phyloP scores from a whole-genome alignment of 2,797 vertebrate species.

The Gallinago nigripennis region DNA sequence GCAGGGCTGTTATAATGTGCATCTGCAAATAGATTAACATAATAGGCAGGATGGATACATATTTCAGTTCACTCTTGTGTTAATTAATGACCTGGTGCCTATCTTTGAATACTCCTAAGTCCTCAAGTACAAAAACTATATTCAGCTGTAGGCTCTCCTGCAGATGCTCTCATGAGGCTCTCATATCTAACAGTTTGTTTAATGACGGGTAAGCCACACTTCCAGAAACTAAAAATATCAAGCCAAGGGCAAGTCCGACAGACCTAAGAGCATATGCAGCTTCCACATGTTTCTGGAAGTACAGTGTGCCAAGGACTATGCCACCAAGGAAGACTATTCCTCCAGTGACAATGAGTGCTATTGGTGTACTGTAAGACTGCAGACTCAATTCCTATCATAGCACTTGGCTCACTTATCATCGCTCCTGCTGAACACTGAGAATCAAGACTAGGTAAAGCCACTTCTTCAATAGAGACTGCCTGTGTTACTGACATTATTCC shows the following conservation, averaged over 20 bases:
- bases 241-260: conserved; percentile 68
- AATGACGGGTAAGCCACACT: conserved; percentile 72
- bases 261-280: conserved; percentile 50
- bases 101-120: background rate
- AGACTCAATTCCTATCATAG: background rate
- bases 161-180: background rate
- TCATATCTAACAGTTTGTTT: conserved; percentile 68
- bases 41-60: background rate
- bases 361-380: conserved; percentile 74
- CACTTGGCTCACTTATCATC: background rate
- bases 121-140: background rate
- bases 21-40: background rate
- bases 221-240: conserved; percentile 74
- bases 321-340: conserved; percentile 55
- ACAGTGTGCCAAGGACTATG: conserved; percentile 57
- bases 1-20: accelerated
- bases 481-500: background rate
- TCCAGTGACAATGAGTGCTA: conserved; percentile 67
- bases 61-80: background rate
- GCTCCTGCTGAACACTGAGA: background rate
- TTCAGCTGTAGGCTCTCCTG: background rate
- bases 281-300: background rate
- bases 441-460: background rate
- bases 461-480: background rate
- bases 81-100: accelerated